Evolutionary conservation across 2,888 invertebrate genomes (phyloP).

Genomic region (Podabrus alpinus): DNA sequence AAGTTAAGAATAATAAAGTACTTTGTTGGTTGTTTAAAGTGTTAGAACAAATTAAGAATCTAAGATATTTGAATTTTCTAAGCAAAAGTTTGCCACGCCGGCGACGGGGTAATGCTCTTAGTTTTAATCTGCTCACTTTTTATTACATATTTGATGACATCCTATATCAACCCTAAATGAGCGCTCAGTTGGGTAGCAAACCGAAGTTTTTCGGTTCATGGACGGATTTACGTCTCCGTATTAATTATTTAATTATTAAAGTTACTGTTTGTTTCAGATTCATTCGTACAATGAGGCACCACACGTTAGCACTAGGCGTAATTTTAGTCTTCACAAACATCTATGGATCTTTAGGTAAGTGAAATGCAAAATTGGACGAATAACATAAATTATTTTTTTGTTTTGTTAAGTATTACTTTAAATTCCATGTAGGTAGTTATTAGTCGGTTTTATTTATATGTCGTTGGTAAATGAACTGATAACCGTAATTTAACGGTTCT

Average conservation of each 20-base stretch:
- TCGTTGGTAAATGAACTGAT: not conserved
- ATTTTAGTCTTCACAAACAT: slow-evolving; percentile 47
- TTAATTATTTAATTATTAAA: not conserved
- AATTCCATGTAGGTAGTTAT: not conserved
- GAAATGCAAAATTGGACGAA: not conserved
- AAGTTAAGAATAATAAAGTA: not conserved
- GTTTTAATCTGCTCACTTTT: not conserved
- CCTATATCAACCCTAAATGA: too few relatives aligned
- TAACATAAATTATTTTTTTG: not conserved
- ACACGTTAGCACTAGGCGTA: slow-evolving; percentile 39
- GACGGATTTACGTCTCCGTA: too few relatives aligned
- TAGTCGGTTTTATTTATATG: not conserved
- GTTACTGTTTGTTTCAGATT: slow-evolving; percentile 20
- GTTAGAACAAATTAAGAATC: not conserved
- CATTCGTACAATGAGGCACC: slow-evolving; percentile 41
- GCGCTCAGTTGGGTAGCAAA: too few relatives aligned
- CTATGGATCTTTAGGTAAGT: slow-evolving; percentile 47
- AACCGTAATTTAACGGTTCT: slow-evolving; percentile 16
- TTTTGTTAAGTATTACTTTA: not conserved
- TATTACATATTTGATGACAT: too few relatives aligned
- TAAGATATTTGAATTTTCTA: not conserved
- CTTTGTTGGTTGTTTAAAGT: not conserved
- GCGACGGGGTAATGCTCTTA: not conserved
- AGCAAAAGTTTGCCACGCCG: not conserved
- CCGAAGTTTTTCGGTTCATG: too few relatives aligned